A percentile compares a stretch with the other conserved stretches of the same genome.
phyloP scores from a whole-genome alignment of 2,797 vertebrate species.

The Ispidina lecontei region DNA sequence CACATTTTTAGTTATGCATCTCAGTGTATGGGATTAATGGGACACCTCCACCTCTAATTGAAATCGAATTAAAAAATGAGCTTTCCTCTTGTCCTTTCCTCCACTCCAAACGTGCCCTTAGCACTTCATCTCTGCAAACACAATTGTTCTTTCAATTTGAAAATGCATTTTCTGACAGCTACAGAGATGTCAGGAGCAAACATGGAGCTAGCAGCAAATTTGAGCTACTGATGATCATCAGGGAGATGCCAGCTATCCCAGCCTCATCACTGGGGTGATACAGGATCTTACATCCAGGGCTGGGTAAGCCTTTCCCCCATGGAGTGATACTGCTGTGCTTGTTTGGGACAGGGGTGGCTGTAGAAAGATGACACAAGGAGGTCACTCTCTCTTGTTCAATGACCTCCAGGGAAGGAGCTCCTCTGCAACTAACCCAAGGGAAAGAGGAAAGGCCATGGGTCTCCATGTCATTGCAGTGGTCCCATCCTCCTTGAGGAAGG shows the following conservation, averaged over 20 bases:
- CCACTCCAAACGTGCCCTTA: not conserved
- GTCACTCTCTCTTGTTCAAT: accelerated
- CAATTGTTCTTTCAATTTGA: not conserved
- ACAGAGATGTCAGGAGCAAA: accelerated
- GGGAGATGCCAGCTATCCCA: not conserved
- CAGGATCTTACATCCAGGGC: not conserved
- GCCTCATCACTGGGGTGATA: not conserved
- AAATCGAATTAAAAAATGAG: not conserved
- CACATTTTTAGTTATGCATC: accelerated
- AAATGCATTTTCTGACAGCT: not conserved
- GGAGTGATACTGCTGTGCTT: not conserved
- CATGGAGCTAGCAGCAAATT: not conserved
- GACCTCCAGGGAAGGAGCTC: not conserved
- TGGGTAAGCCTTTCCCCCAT: not conserved
- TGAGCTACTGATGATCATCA: not conserved
- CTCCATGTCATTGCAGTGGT: accelerated
- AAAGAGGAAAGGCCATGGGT: not conserved
- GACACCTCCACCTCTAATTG: not conserved
- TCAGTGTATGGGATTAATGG: not conserved
- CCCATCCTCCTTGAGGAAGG: not conserved
- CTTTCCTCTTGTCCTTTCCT: not conserved
- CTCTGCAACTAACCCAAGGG: not conserved
- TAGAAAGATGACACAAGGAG: accelerated
- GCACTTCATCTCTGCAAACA: not conserved
- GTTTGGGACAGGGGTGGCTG: not conserved